Evolutionary conservation across 1,140 invertebrate species (phyloP).

Genomic region (Hypothenemus hampei): DNA sequence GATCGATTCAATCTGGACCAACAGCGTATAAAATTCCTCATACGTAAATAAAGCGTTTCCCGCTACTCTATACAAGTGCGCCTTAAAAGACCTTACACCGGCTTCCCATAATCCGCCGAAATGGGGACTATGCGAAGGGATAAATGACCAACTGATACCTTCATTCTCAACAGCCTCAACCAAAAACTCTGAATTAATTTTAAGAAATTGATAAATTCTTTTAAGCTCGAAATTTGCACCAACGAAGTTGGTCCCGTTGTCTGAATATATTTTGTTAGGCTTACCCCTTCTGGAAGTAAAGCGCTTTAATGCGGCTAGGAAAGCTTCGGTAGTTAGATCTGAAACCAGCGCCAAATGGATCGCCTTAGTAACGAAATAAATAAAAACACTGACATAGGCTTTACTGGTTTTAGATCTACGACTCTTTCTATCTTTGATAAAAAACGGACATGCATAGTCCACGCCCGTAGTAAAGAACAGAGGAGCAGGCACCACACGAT

Average conservation of each 20-base stretch:
- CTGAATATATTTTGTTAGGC: constrained; percentile 39
- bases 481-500: constrained; percentile 31
- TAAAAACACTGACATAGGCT: no score
- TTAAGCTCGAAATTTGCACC: constrained; percentile 27
- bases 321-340: constrained; percentile 40
- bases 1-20: constrained; percentile 28
- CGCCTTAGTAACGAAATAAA: constrained; percentile 35
- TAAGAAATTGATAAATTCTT: constrained; percentile 5
- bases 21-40: constrained; percentile 36
- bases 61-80: constrained; percentile 35
- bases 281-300: constrained; percentile 44
- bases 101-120: constrained; percentile 38
- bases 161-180: no score
- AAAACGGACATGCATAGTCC: constrained; percentile 41
- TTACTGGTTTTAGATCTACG: neutral
- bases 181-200: neutral
- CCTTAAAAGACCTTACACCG: constrained; percentile 37
- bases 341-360: constrained; percentile 45
- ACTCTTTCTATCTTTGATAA: constrained; percentile 26
- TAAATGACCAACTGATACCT: constrained; percentile 20
- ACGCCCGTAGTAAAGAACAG: constrained; percentile 37
- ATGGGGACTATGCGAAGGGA: constrained; percentile 22
- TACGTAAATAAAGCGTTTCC: constrained; percentile 17
- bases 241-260: constrained; percentile 45
- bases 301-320: constrained; percentile 40